Conservation (phyloP, 2,797 vertebrate genomes). For the Tachyglossus aculeatus region DNA sequence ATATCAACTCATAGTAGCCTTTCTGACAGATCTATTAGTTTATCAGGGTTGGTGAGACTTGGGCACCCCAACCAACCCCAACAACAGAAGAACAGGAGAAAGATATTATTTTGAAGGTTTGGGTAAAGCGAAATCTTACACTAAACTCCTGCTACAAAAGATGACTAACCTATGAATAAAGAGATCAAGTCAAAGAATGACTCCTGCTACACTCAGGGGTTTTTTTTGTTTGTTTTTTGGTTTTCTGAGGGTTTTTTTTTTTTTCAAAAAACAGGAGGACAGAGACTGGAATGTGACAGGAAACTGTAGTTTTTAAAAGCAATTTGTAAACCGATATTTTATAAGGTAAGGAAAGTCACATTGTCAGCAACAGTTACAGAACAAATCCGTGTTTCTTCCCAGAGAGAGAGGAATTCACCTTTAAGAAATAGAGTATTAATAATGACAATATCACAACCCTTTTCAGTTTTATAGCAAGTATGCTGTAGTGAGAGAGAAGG, state of each 20-base stretch:
- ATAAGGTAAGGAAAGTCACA: slow-evolving; percentile 18
- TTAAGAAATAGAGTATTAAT: slow-evolving; percentile 13
- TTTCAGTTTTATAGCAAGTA: neutral
- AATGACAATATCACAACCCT: neutral
- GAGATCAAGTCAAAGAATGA: too few relatives aligned
- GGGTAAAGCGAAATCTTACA: too few relatives aligned
- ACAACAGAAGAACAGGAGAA: too few relatives aligned
- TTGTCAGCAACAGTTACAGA: neutral
- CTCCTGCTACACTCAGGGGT: too few relatives aligned
- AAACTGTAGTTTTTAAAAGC: slow-evolving; percentile 11
- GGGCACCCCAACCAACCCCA: too few relatives aligned
- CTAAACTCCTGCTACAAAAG: too few relatives aligned
- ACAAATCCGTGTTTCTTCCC: slow-evolving; percentile 1
- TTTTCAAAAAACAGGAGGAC: too few relatives aligned
- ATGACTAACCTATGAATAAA: too few relatives aligned
- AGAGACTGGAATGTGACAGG: neutral
- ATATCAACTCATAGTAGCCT: neutral
- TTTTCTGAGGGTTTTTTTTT: too few relatives aligned
- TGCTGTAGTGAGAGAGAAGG: neutral
- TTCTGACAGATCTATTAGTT: neutral
- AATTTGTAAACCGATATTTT: neutral
- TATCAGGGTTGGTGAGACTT: too few relatives aligned
- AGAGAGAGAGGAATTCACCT: neutral
- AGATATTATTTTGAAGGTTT: too few relatives aligned
- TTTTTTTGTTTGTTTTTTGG: too few relatives aligned